These are phyloP conservation scores for Dryocosmus kuriphilus DNA, from an alignment of 2,888 invertebrate genomes.

Conservation along the genomic window DNA sequence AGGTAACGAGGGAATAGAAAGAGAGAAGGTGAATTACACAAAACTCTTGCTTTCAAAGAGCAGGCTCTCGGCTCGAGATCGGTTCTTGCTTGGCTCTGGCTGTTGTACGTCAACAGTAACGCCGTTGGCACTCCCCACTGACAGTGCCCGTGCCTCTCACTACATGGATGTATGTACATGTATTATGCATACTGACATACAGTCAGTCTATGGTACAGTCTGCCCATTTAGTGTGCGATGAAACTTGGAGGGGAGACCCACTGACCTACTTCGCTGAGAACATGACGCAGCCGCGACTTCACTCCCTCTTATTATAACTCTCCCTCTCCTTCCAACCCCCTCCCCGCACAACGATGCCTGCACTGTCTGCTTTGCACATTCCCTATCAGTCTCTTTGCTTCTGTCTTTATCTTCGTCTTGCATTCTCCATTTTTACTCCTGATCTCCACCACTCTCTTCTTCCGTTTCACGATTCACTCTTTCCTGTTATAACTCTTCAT, in stretches of 20 bases:
- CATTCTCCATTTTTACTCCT: constrained; percentile 31
- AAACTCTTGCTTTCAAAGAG: constrained; percentile 71
- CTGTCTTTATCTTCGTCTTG: constrained; percentile 27
- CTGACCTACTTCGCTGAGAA: constrained; percentile 87
- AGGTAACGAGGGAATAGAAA: neutral
- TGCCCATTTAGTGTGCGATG: constrained; percentile 29
- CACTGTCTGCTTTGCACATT: neutral
- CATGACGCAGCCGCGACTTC: constrained; percentile 77
- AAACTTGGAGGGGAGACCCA: constrained; percentile 80
- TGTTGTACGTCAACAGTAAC: constrained; percentile 74
- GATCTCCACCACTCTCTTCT: constrained; percentile 43
- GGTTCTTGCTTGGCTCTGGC: constrained; percentile 40
- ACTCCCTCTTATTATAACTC: constrained; percentile 65
- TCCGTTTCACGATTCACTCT: constrained; percentile 10
- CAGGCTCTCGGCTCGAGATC: constrained; percentile 55
- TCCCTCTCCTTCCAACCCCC: constrained; percentile 44
- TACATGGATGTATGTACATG: constrained; percentile 53
- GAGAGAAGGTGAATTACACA: constrained; percentile 45
- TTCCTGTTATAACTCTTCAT: constrained; percentile 37
- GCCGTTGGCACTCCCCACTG: constrained; percentile 75
- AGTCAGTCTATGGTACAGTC: constrained; percentile 35
- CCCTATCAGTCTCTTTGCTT: constrained; percentile 41
- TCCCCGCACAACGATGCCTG: constrained; percentile 34
- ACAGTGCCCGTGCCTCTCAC: constrained; percentile 62
- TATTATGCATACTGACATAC: too few relatives aligned